Evolutionary conservation across 2,888 invertebrate genomes (phyloP).

Genomic region (Esperia sulphurella): DNA sequence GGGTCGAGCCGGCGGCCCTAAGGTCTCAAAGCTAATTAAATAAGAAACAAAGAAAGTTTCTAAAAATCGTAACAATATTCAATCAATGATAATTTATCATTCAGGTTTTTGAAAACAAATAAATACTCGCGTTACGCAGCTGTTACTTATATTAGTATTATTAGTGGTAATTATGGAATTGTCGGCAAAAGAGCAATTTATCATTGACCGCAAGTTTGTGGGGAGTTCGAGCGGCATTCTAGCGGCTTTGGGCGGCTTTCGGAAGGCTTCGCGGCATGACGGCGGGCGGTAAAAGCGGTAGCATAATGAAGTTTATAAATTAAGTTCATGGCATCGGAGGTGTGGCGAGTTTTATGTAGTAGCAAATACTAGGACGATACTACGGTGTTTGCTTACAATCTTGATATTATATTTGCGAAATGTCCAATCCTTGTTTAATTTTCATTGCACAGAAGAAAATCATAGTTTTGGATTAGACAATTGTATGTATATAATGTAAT

Average conservation of each 20-base stretch:
- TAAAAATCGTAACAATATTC: no score
- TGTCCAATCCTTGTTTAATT: no score
- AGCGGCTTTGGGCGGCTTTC: background rate
- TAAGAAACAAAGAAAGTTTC: no score
- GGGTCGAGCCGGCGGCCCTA: no score
- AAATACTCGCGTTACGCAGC: slow-evolving; percentile 4
- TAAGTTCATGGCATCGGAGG: slow-evolving; percentile 15
- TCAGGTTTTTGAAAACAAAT: slow-evolving; percentile 4
- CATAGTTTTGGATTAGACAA: no score
- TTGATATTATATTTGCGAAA: no score
- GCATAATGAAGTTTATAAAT: slow-evolving; percentile 31
- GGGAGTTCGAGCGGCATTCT: slow-evolving; percentile 8
- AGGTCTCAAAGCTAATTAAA: no score
- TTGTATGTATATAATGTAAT: no score
- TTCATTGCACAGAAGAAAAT: no score
- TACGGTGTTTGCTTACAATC: no score
- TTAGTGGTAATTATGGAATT: slow-evolving; percentile 17
- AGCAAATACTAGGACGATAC: slow-evolving; percentile 17
- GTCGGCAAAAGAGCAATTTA: slow-evolving; percentile 18
- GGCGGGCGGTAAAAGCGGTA: background rate
- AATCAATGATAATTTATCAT: no score
- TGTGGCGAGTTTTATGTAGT: slow-evolving; percentile 8
- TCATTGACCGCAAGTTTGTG: slow-evolving; percentile 19
- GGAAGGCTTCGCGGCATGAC: background rate
- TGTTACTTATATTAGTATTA: slow-evolving; percentile 18